Conservation (phyloP, 1,140 invertebrate genomes). For the Callitettix versicolor region DNA sequence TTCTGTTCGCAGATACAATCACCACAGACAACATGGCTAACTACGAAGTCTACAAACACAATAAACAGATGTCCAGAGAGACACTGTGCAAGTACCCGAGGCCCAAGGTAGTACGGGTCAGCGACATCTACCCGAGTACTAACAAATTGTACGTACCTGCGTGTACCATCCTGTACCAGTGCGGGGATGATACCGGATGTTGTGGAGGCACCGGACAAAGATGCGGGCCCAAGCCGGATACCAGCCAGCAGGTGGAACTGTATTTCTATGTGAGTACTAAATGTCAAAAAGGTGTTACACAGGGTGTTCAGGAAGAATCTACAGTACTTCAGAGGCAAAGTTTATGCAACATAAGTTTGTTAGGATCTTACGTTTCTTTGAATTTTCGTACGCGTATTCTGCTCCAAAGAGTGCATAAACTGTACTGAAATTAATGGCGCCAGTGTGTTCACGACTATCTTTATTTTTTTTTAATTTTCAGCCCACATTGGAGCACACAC, state of each 20-base stretch:
- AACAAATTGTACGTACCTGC: slow-evolving; percentile 59
- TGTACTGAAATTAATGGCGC: too few species aligned
- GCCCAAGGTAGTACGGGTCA: slow-evolving; percentile 47
- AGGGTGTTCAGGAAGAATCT: too few species aligned
- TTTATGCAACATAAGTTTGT: too few species aligned
- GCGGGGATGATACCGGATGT: slow-evolving; percentile 67
- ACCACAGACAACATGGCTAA: slow-evolving; percentile 9
- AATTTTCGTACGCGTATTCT: too few species aligned
- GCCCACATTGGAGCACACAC: too few species aligned
- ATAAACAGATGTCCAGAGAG: slow-evolving; percentile 42
- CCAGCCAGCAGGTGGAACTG: slow-evolving; percentile 47
- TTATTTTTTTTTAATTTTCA: too few species aligned
- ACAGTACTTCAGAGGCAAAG: too few species aligned
- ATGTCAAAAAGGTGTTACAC: too few species aligned
- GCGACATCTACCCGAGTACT: slow-evolving; percentile 50
- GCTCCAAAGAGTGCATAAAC: too few species aligned
- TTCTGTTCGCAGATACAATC: not conserved
- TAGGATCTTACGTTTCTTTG: too few species aligned
- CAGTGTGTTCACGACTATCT: too few species aligned
- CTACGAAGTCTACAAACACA: slow-evolving; percentile 43
- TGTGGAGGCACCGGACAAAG: slow-evolving; percentile 47
- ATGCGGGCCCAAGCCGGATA: slow-evolving; percentile 58
- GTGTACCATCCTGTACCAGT: slow-evolving; percentile 61
- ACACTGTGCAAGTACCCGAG: slow-evolving; percentile 49
- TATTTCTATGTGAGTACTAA: slow-evolving; percentile 57